Evolutionary conservation across 2,113 vertebrate species (phyloP).

Genomic region (Isurus oxyrinchus): DNA sequence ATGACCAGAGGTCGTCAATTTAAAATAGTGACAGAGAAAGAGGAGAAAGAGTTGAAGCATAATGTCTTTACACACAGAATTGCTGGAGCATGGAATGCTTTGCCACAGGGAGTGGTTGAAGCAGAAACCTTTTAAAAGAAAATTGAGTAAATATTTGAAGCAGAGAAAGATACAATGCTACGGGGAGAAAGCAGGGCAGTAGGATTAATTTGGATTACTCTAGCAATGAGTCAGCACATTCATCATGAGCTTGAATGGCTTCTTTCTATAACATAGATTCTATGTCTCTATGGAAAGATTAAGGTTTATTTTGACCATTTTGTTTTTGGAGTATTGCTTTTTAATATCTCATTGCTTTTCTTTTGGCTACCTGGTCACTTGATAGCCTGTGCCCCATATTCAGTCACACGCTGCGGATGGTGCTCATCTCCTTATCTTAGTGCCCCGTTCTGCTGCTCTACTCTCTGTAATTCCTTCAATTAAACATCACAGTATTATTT

Average conservation of each 20-base stretch:
- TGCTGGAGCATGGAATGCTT: neutral
- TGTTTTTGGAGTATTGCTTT: neutral
- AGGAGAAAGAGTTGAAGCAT: neutral
- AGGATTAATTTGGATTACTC: neutral
- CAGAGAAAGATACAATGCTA: neutral
- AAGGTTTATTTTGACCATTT: neutral
- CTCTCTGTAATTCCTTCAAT: neutral
- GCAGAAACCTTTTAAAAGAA: neutral
- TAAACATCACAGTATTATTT: neutral
- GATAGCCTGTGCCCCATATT: too few relatives aligned
- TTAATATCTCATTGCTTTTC: neutral
- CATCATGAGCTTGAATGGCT: neutral
- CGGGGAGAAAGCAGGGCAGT: neutral
- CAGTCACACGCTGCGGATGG: neutral
- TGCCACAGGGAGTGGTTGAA: neutral
- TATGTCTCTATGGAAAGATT: neutral
- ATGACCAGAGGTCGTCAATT: neutral
- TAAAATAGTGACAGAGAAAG: neutral
- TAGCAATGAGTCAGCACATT: neutral
- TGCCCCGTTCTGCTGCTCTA: neutral
- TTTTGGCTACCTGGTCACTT: neutral
- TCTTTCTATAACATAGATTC: neutral
- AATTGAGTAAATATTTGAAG: neutral
- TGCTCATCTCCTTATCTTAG: neutral
- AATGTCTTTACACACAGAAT: neutral